A percentile compares a stretch with the other conserved stretches of the same genome.
Evolutionary conservation across 2,113 vertebrate genomes (phyloP).

Genomic region (Eulemur macaco): DNA sequence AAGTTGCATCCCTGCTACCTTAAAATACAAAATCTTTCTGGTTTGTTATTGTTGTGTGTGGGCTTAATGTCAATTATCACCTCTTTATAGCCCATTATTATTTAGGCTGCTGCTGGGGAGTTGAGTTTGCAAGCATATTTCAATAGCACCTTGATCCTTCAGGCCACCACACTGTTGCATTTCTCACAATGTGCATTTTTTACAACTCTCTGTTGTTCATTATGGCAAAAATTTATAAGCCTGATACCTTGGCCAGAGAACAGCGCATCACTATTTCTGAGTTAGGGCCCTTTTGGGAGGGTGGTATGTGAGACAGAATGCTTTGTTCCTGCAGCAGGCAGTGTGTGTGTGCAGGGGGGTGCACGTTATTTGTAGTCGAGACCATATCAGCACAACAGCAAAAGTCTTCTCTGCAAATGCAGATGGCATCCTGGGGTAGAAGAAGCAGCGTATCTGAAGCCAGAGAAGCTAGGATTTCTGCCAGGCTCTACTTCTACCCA

Average conservation of each 20-base stretch:
- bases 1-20: not conserved
- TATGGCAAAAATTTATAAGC: constrained; percentile 57
- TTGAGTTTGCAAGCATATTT: constrained; percentile 52
- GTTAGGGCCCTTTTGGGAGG: constrained; percentile 57
- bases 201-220: constrained; percentile 65
- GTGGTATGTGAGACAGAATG: not conserved
- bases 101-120: constrained; percentile 56
- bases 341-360: no score
- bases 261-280: not conserved
- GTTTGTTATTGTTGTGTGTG: constrained; percentile 40
- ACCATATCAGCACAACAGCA: not conserved
- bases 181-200: constrained; percentile 55
- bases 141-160: constrained; percentile 1
- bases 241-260: constrained; percentile 13
- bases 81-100: constrained; percentile 46
- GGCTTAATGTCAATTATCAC: constrained; percentile 54
- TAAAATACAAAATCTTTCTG: constrained; percentile 21
- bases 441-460: not conserved
- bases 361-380: constrained; percentile 20
- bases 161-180: constrained; percentile 42
- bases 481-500: not conserved
- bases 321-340: not conserved
- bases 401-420: constrained; percentile 9
- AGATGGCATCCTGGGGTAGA: not conserved
- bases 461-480: not conserved